Evolutionary conservation across 1,140 invertebrate genomes (phyloP).

Genomic region (Papilio helenus): DNA sequence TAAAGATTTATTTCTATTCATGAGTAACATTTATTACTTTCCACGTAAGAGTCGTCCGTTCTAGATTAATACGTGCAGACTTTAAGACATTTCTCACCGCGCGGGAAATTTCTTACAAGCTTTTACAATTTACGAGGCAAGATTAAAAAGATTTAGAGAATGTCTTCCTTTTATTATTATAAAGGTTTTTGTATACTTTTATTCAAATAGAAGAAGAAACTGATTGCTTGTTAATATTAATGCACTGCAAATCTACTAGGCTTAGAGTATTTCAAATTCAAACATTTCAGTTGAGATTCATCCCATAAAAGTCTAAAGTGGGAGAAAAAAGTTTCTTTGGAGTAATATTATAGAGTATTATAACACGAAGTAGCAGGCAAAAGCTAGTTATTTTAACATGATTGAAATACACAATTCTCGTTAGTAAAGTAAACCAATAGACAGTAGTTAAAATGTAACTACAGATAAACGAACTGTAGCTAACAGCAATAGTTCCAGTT

Average conservation of each 20-base stretch:
- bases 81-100: constrained; percentile 5
- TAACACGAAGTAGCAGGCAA: no score
- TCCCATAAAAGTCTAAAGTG: no score
- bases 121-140: constrained; percentile 14
- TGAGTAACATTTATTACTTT: neutral
- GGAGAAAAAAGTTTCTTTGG: no score
- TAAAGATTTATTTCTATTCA: neutral
- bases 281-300: no score
- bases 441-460: constrained; percentile 12
- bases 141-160: constrained; percentile 26
- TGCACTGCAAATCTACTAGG: neutral
- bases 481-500: constrained; percentile 17
- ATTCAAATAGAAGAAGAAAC: no score
- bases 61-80: constrained; percentile 25
- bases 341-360: no score
- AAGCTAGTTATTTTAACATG: no score
- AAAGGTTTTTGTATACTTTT: neutral
- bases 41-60: neutral
- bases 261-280: no score
- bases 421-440: neutral
- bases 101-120: constrained; percentile 10
- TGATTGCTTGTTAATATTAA: no score
- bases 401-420: neutral
- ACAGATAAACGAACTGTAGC: neutral
- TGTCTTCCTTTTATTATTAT: neutral